Conservation (phyloP, 2,888 invertebrate genomes). For the Syrista parreyssii region DNA sequence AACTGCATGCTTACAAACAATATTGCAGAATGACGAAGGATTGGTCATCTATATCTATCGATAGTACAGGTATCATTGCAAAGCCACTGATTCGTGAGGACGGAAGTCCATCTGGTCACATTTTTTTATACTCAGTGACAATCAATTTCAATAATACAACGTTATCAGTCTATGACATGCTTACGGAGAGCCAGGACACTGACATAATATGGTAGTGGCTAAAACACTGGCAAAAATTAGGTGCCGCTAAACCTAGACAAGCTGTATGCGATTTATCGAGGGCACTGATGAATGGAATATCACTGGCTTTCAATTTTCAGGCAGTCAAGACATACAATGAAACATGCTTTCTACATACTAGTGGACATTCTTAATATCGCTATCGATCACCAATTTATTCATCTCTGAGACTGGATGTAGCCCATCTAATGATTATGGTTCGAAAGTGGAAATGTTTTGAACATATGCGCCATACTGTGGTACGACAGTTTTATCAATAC, state of each 20-base stretch:
- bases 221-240: too few species aligned
- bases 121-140: constrained; percentile 12
- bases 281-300: too few species aligned
- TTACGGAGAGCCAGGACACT: constrained; percentile 6
- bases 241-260: too few species aligned
- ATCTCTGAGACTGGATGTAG: constrained; percentile 21
- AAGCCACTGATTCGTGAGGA: constrained; percentile 13
- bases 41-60: constrained; percentile 9
- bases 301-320: too few species aligned
- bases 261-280: too few species aligned
- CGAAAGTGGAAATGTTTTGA: constrained; percentile 21
- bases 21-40: constrained; percentile 14
- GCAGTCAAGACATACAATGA: too few species aligned
- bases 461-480: constrained; percentile 13
- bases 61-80: constrained; percentile 14
- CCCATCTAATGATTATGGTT: constrained; percentile 20
- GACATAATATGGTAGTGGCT: constrained; percentile 11
- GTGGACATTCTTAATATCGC: constrained; percentile 17
- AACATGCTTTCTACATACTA: too few species aligned
- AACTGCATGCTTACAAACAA: constrained; percentile 17
- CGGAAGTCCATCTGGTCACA: constrained; percentile 14
- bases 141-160: constrained; percentile 13
- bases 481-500: constrained; percentile 16
- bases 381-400: constrained; percentile 21
- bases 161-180: constrained; percentile 9